Base-by-base conservation (phyloP, 1,140 invertebrate species). In the Varroa destructor region DNA sequence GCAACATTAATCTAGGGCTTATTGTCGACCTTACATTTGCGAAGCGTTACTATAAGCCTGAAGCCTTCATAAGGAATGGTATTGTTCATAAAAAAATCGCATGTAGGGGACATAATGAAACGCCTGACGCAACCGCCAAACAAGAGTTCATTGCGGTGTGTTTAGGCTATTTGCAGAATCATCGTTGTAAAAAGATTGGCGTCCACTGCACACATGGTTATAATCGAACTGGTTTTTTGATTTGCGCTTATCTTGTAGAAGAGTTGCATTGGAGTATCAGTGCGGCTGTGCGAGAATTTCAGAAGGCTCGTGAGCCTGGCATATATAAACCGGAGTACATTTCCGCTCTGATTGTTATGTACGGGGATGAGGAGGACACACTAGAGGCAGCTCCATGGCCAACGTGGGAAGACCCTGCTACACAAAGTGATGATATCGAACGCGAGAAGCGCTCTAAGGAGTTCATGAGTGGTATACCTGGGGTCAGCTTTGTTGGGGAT, bases 151-250 rank as follows among this genome's bases (percentile, higher is more conserved):
- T 67, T 8, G 2, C 12, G 40, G 40, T 67, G 12, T 67, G 61
- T 46, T 40, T 46, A 1, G 12, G 10, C 14, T 67, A 43, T 37
- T 37, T 40, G 2, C 40, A 40, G 12, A 43, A 12, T 40, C 40
- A 67, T 40, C 61, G 12, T 46, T 10, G 46, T 37, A 67, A 46
- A 46, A 67, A 46, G 8, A 40, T 67, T 46, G 86, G 87, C 61
- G 88, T 99, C 46, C 97, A 99, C 79, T 99, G 96, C 78, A 99
- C 96, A 0, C 96, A 99, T 83, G 97, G 96, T 0, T 99, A 98
- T 78, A 99, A 99, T 80, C 83, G 97, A 76, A 97, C 93, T 42
- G 97, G 84, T 8, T 99, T 97, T 79, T 82, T 99, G 0, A 89
- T 99, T 70, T 85, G 87, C 67, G 87, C 90, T 1, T 99, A 90